Base-by-base conservation (phyloP, 2,888 invertebrate species). In the Cheilosia impressa region DNA sequence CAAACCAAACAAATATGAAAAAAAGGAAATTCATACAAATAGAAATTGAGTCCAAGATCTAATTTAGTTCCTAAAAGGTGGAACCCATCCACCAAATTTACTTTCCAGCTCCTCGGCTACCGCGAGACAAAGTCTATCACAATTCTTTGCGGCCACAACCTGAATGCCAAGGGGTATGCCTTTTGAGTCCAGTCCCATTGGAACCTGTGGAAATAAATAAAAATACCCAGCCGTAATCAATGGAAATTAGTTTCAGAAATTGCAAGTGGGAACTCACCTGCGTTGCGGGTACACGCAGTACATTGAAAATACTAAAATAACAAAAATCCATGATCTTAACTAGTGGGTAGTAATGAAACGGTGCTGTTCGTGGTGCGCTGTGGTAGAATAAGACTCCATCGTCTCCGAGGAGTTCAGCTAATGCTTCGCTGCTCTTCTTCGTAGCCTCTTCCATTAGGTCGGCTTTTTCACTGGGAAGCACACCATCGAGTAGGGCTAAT, bases 141-240 rank as follows among this genome's bases (percentile, higher is more conserved):
- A 96, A 90, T 96, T 94, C 87, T 95, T 94, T 73, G 95, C 95
- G 3, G 96, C 95, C n/a, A 98, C 94, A 1, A 97, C 96, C 93
- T 98, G 98, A 77, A 98, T 93, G 22, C 98, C 98, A 77, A 98
- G 93, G 0, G 98, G 98, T 88, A 98, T 93, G 1, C 98, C 97
- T 87, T 96, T 94, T 9, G 94, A 93, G 89, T 96, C 95, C 72
- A 98, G 92, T 13, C 98, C 98, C 91, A 98, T 93, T 6, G 98
- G 98, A 72, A 97, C 91, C 89, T 89, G 31, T 52, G 15, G 7
- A 38, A 17, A 10, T 0, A 27, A 1, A 27, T 6, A 10, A 55
- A 13, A 77, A 53, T 9, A n/a, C 24, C 2, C 2, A 52, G 5
- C 3, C 4, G 13, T 27, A 41, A 45, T 68, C 13, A 13, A 22